Evolutionary conservation across 2,888 invertebrate species (phyloP).

Genomic region (Neoascia interrupta): DNA sequence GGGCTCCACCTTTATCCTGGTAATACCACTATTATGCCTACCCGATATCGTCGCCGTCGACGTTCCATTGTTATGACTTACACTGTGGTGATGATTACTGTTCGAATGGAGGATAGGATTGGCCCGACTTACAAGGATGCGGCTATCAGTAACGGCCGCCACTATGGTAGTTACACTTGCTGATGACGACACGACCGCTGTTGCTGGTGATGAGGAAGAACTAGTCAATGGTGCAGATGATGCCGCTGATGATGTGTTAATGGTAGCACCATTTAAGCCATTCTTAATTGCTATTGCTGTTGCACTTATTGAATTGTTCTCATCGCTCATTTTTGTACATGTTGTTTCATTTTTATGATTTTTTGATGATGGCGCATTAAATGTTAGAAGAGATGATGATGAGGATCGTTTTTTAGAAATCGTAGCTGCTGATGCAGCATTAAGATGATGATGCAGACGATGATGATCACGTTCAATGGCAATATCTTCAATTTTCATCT

Average conservation of each 20-base stretch:
- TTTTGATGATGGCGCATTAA: conserved; percentile 70
- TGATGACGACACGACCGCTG: conserved; percentile 69
- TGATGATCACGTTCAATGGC: conserved; percentile 66
- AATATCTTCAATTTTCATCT: conserved; percentile 73
- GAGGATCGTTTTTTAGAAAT: conserved; percentile 3
- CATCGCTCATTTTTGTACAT: conserved; percentile 85
- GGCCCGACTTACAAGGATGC: conserved; percentile 56
- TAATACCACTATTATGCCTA: conserved; percentile 28
- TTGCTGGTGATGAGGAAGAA: conserved; percentile 26
- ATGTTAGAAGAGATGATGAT: conserved; percentile 53
- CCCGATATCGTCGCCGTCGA: conserved; percentile 62
- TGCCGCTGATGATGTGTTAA: conserved; percentile 60
- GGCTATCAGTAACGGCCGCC: conserved; percentile 69
- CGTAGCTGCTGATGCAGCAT: conserved; percentile 35
- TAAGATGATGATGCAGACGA: conserved; percentile 57
- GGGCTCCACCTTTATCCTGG: conserved; percentile 54
- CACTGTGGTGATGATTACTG: conserved; percentile 54
- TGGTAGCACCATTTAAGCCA: conserved; percentile 84
- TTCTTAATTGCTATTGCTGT: conserved; percentile 79
- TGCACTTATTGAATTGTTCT: conserved; percentile 83
- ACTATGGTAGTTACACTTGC: conserved; percentile 58
- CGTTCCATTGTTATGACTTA: conserved; percentile 59
- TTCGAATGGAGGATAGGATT: conserved; percentile 60
- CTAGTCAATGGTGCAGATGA: conserved; percentile 42
- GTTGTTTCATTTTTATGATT: conserved; percentile 83